phyloP scores from a whole-genome alignment of 1,140 invertebrate species.

The Aradophagus sp. region DNA sequence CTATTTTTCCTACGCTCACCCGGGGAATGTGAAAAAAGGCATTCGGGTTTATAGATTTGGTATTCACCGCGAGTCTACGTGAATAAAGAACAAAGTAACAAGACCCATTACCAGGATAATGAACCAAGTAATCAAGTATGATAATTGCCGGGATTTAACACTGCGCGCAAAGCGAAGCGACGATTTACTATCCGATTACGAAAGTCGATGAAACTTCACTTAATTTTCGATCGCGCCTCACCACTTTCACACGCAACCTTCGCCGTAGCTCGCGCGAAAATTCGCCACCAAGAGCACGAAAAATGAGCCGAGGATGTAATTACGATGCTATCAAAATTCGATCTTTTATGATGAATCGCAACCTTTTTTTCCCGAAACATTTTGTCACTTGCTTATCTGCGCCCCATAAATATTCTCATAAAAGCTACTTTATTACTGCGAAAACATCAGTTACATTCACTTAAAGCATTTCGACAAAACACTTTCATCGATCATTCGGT shows the following conservation, averaged over 20 bases:
- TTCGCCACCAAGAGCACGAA: conserved; percentile 21
- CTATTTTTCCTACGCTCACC: conserved; percentile 33
- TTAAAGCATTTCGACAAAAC: conserved; percentile 30
- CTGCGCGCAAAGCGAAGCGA: conserved; percentile 19
- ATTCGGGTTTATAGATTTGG: conserved; percentile 12
- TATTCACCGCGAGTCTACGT: conserved; percentile 28
- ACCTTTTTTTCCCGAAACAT: conserved; percentile 24
- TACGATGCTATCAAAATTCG: conserved; percentile 30
- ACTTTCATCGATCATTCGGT: conserved; percentile 33
- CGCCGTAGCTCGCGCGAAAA: conserved; percentile 18
- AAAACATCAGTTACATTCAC: conserved; percentile 44
- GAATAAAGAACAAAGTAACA: conserved; percentile 53
- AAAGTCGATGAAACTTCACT: conserved; percentile 54
- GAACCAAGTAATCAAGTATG: conserved; percentile 56
- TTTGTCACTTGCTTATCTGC: conserved; percentile 42
- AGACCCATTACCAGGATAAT: conserved; percentile 56
- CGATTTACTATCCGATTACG: conserved; percentile 56
- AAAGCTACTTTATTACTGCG: conserved; percentile 31
- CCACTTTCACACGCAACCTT: conserved; percentile 43
- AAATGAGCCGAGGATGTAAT: conserved; percentile 33
- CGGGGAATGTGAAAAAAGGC: conserved; percentile 41
- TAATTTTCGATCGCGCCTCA: conserved; percentile 54
- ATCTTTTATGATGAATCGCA: conserved; percentile 42
- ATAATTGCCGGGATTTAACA: conserved; percentile 59
- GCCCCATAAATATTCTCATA: conserved; percentile 30